These are phyloP conservation scores for Pipa parva DNA, from an alignment of 2,113 vertebrate genomes.

Conservation along the genomic window DNA sequence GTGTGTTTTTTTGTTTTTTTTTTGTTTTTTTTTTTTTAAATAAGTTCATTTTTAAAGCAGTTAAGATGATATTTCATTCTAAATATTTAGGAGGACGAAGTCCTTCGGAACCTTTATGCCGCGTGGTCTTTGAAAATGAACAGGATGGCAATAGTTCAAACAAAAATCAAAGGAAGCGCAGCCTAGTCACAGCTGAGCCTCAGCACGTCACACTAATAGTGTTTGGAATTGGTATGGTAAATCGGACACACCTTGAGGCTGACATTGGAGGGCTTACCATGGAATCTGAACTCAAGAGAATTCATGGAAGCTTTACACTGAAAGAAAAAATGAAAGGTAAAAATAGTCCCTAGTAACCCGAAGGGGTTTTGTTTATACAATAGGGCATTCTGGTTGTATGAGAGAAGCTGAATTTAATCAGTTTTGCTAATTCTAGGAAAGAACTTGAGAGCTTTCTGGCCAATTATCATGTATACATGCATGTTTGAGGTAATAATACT, in stretches of 20 bases:
- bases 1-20: not conserved
- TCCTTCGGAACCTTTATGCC: conserved; percentile 78
- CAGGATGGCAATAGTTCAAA: conserved; percentile 70
- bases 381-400: too few species aligned
- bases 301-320: conserved; percentile 94
- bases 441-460: too few species aligned
- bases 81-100: conserved; percentile 65
- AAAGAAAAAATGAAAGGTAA: conserved; percentile 98
- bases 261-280: conserved; percentile 96
- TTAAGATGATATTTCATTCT: too few species aligned
- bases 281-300: conserved; percentile 95
- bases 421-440: too few species aligned
- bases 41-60: too few species aligned
- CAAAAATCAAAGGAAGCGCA: conserved; percentile 74
- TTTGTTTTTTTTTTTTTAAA: too few species aligned
- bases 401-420: too few species aligned
- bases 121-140: conserved; percentile 89
- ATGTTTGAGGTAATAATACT: too few species aligned
- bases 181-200: conserved; percentile 80
- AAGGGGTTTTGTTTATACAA: too few species aligned
- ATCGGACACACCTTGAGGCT: conserved; percentile 91
- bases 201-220: conserved; percentile 94
- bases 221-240: conserved; percentile 97
- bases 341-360: too few species aligned
- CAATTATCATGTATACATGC: too few species aligned